Conservation (phyloP, 2,113 vertebrate species). For the Argyrosomus japonicus region DNA sequence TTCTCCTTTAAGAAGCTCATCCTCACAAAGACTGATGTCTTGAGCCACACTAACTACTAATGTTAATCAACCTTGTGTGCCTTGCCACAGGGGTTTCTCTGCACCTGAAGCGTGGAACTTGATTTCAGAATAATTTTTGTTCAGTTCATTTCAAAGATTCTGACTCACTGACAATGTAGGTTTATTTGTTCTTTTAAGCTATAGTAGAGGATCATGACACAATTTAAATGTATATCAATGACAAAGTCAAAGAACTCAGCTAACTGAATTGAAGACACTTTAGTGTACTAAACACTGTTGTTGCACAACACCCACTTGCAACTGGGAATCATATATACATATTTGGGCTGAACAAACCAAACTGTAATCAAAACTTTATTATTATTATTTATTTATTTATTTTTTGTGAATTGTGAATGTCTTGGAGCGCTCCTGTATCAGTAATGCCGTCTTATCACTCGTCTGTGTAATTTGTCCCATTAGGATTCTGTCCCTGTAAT, state of each 20-base stretch:
- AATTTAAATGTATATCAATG: no score
- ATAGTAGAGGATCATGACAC: no score
- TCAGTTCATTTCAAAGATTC: neutral
- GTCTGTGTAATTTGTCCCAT: constrained; percentile 58
- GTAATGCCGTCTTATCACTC: constrained; percentile 30
- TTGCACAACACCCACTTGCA: neutral
- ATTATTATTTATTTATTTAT: no score
- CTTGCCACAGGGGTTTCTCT: neutral
- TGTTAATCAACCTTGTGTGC: no score
- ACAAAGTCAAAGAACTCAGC: no score
- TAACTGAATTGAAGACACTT: no score
- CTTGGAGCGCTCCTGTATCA: constrained; percentile 27
- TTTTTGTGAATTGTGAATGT: neutral
- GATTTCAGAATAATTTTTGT: neutral
- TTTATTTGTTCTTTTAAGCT: no score
- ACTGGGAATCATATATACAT: no score
- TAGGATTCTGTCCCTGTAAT: constrained; percentile 55
- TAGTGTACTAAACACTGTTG: neutral
- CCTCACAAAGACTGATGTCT: neutral
- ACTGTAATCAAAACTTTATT: neutral
- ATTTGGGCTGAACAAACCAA: neutral
- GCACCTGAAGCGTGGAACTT: neutral
- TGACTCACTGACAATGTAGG: neutral
- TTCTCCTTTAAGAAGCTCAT: neutral
- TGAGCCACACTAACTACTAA: neutral